Percentiles rank a stretch among this genome's conserved stretches.
These are phyloP conservation scores for Dromius quadrimaculatus DNA, from an alignment of 2,888 invertebrate genomes.

Conservation along the genomic window DNA sequence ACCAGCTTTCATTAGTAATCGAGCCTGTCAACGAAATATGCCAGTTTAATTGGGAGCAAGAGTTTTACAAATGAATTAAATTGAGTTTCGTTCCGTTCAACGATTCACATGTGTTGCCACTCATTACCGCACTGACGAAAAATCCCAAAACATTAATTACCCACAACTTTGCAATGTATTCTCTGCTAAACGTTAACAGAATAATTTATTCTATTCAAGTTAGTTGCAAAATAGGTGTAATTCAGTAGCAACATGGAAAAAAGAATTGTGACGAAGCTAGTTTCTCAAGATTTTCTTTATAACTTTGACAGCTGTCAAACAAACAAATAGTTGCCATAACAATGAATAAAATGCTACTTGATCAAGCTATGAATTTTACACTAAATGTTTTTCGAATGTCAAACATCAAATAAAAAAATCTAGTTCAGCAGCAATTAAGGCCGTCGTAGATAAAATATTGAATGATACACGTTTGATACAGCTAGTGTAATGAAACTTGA, in stretches of 20 bases:
- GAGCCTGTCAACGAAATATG: slow-evolving; percentile 40
- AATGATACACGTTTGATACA: not conserved
- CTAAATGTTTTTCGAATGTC: no score
- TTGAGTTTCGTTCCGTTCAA: slow-evolving; percentile 33
- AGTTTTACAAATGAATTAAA: slow-evolving; percentile 43
- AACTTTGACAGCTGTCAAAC: no score
- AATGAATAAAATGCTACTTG: no score
- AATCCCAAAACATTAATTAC: slow-evolving; percentile 28
- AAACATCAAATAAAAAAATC: no score
- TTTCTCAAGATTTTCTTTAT: no score
- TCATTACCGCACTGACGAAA: slow-evolving; percentile 21
- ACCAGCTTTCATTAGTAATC: slow-evolving; percentile 35
- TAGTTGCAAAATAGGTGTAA: no score
- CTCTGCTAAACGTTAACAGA: slow-evolving; percentile 8
- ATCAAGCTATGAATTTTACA: no score
- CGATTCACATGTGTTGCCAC: slow-evolving; percentile 35
- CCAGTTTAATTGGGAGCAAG: slow-evolving; percentile 40
- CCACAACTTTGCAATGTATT: slow-evolving; percentile 29
- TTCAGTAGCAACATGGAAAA: no score
- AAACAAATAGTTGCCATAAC: no score
- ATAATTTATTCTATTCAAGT: slow-evolving; percentile 27
- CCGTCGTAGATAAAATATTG: not conserved
- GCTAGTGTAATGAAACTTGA: not conserved
- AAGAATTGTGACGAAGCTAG: no score
- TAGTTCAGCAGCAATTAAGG: no score